Evolutionary conservation across 2,797 vertebrate genomes (phyloP).

Genomic region (Zalophus californianus): DNA sequence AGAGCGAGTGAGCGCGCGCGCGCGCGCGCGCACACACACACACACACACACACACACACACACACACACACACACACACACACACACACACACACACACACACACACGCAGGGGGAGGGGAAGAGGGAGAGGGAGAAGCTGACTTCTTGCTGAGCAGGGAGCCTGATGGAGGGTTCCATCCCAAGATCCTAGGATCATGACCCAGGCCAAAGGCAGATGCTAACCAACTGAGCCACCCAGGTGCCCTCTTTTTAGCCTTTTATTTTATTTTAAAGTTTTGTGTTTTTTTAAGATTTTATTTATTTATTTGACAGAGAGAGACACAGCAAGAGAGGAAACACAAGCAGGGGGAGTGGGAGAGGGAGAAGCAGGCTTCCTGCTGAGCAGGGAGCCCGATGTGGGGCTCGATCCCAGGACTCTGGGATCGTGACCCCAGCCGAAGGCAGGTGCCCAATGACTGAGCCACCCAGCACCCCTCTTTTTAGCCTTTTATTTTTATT

Average conservation of each 20-base stretch:
- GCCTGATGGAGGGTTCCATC: background rate
- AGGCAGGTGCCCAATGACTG: no score
- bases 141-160: background rate
- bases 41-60: background rate
- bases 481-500: no score
- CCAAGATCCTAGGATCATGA: background rate
- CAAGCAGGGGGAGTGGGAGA: no score
- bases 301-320: no score
- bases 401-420: no score
- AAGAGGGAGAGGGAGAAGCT: background rate
- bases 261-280: no score
- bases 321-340: no score
- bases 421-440: no score
- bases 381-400: no score
- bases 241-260: background rate
- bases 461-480: no score
- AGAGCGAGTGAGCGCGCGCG: background rate
- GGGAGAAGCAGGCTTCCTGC: no score
- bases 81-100: background rate
- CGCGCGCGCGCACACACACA: fast-evolving
- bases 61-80: background rate
- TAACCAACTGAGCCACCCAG: background rate
- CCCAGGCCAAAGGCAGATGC: background rate
- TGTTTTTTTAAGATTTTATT: no score
- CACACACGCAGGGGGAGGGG: background rate